These are phyloP conservation scores for Ctenicera cuprea DNA, from an alignment of 2,888 invertebrate species.

Conservation along the genomic window DNA sequence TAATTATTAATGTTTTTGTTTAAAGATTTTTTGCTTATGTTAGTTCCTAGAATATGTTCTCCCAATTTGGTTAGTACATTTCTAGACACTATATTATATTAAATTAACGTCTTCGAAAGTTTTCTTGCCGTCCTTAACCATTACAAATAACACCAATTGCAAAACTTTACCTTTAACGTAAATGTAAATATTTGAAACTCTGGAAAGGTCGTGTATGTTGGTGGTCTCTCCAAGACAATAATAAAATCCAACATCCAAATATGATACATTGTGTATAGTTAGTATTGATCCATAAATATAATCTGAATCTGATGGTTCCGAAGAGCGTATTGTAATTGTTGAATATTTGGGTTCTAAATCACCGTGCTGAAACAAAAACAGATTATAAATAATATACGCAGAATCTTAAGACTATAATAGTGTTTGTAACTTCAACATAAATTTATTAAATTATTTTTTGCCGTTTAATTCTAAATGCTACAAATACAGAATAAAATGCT, in stretches of 20 bases:
- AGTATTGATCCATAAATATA: conserved; percentile 72
- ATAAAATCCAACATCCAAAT: conserved; percentile 69
- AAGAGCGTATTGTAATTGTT: conserved; percentile 45
- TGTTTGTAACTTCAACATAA: too few species aligned
- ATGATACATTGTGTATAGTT: conserved; percentile 66
- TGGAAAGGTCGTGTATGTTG: conserved; percentile 66
- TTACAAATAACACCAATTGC: too few species aligned
- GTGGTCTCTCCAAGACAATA: conserved; percentile 69
- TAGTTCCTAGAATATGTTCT: too few species aligned
- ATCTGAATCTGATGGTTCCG: conserved; percentile 56
- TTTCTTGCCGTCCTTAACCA: too few species aligned
- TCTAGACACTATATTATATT: too few species aligned
- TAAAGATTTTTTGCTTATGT: too few species aligned
- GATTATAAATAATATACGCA: background rate
- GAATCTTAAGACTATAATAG: background rate
- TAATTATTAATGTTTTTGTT: too few species aligned
- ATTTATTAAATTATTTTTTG: too few species aligned
- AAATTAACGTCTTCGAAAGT: too few species aligned
- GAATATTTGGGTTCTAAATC: conserved; percentile 45
- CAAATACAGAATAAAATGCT: background rate
- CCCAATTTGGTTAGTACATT: too few species aligned
- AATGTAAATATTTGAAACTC: conserved; percentile 73
- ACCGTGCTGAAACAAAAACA: conserved; percentile 1
- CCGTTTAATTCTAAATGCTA: conserved; percentile 10
- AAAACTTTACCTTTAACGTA: conserved; percentile 74